Conservation (phyloP, 1,140 invertebrate genomes). For the Physella acuta region DNA sequence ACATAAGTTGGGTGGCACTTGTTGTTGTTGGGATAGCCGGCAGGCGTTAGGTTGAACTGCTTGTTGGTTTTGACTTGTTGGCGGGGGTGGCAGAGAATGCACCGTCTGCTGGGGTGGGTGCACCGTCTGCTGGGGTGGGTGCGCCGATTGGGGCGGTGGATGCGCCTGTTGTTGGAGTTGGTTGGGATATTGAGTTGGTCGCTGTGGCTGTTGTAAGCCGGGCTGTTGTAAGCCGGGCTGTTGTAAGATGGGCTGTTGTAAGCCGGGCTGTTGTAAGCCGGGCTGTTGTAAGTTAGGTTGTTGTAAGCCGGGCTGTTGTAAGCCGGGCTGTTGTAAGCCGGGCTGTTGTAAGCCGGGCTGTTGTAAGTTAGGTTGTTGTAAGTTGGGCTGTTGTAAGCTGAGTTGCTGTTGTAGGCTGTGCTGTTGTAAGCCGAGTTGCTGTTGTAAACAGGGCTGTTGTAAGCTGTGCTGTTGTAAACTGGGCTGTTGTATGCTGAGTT, state of each 20-base stretch:
- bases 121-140: background rate
- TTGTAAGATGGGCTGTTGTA: background rate
- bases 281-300: no score
- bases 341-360: no score
- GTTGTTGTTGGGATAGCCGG: slow-evolving; percentile 4
- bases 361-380: no score
- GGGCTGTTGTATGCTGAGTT: no score
- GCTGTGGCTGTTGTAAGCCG: background rate
- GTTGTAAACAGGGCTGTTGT: slow-evolving; percentile 9
- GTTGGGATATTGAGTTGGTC: background rate
- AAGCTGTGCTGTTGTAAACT: background rate
- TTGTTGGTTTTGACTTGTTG: no score
- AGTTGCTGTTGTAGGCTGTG: background rate
- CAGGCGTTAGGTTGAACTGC: no score
- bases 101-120: slow-evolving; percentile 5
- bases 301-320: no score
- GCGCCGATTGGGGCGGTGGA: background rate
- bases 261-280: background rate
- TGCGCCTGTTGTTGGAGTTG: background rate
- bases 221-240: slow-evolving; percentile 3
- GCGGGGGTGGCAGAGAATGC: no score
- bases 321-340: no score
- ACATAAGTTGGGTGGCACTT: background rate
- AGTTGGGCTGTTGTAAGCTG: no score
- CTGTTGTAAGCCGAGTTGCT: slow-evolving; percentile 17